These are phyloP conservation scores for Operophtera brumata DNA, from an alignment of 2,888 invertebrate genomes.

Conservation along the genomic window DNA sequence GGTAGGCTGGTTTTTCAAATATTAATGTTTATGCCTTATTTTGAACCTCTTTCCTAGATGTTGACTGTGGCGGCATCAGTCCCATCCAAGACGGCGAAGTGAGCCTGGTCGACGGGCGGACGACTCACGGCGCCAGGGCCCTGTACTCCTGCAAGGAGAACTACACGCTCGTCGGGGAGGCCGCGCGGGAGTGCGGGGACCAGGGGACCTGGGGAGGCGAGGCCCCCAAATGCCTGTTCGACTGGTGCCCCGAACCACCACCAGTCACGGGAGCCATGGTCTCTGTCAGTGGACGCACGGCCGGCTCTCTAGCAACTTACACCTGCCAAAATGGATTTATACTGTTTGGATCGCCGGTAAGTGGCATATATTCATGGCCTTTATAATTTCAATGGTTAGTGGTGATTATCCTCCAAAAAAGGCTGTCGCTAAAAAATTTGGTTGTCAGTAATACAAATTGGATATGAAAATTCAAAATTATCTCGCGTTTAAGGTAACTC, in stretches of 20 bases:
- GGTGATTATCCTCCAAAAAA: too few relatives aligned
- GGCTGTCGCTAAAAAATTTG: too few relatives aligned
- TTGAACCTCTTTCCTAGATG: constrained; percentile 78
- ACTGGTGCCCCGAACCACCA: constrained; percentile 94
- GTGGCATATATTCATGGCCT: constrained; percentile 36
- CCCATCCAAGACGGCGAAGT: constrained; percentile 87
- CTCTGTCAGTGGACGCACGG: constrained; percentile 85
- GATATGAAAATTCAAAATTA: too few relatives aligned
- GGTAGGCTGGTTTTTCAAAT: too few relatives aligned
- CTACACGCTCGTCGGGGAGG: constrained; percentile 89
- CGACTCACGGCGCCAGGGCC: constrained; percentile 89
- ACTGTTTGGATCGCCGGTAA: constrained; percentile 89
- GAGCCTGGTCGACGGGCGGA: constrained; percentile 83
- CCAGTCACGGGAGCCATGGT: constrained; percentile 88
- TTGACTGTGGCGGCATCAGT: constrained; percentile 87
- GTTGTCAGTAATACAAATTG: too few relatives aligned
- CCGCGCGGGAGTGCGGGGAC: constrained; percentile 86
- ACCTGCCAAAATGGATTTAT: constrained; percentile 91
- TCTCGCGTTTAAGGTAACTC: too few relatives aligned
- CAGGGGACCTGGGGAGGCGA: constrained; percentile 89
- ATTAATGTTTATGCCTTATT: too few relatives aligned
- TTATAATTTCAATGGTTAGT: too few relatives aligned
- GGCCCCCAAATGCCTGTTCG: constrained; percentile 89
- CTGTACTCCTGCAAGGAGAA: constrained; percentile 90
- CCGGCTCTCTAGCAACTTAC: constrained; percentile 90